Percentiles rank a stretch among this genome's conserved stretches.
phyloP scores from a whole-genome alignment of 2,113 vertebrate genomes.

The Gasterosteus nipponicus region DNA sequence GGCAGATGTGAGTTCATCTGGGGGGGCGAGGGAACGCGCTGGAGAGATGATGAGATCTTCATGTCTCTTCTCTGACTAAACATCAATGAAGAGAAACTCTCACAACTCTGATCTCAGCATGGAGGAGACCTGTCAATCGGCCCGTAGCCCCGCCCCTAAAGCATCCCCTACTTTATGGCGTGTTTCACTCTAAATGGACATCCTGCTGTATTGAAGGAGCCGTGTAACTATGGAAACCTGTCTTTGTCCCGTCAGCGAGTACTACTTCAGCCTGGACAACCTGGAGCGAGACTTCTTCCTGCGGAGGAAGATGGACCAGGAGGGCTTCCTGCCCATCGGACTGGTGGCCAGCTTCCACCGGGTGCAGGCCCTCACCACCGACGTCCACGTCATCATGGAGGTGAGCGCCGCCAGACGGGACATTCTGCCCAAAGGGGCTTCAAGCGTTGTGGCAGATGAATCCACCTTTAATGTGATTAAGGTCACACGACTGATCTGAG shows the following conservation, averaged over 20 bases:
- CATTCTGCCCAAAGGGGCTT: no score
- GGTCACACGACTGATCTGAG: no score
- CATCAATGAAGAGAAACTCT: constrained; percentile 43
- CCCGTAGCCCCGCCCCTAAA: no score
- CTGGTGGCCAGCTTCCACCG: constrained; percentile 96
- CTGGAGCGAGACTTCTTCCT: constrained; percentile 97
- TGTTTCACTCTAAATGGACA: no score
- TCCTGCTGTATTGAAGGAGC: no score
- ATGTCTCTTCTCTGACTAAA: constrained; percentile 75
- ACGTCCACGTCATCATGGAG: constrained; percentile 91
- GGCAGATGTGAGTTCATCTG: constrained; percentile 90
- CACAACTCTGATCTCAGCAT: constrained; percentile 68
- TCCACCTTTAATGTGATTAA: no score
- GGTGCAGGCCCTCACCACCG: constrained; percentile 95
- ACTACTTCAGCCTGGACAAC: constrained; percentile 98
- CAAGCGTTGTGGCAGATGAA: no score
- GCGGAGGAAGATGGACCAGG: constrained; percentile 94
- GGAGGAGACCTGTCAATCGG: neutral
- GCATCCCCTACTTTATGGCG: no score
- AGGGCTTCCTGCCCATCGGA: constrained; percentile 91
- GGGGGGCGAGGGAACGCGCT: constrained; percentile 1
- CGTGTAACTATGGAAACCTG: no score
- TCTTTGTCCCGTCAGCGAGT: constrained; percentile 82
- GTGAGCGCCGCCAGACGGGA: constrained; percentile 60
- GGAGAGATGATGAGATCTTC: constrained; percentile 67